These are phyloP conservation scores for Propithecus perrieri DNA, from an alignment of 2,797 vertebrate genomes.

Conservation along the genomic window DNA sequence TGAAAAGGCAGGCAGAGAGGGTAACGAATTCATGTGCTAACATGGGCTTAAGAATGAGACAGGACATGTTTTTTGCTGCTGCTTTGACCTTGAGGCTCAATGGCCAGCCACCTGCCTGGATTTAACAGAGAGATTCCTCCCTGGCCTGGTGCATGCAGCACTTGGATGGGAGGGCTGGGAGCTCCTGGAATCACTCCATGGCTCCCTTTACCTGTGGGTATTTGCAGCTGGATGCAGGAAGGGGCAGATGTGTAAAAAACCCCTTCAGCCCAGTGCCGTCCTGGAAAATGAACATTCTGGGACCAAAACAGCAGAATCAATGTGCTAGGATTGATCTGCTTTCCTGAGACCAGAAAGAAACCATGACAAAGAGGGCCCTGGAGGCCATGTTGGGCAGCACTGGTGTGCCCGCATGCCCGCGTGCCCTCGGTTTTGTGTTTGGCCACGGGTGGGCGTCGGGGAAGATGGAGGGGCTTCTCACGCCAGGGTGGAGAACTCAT, in stretches of 20 bases:
- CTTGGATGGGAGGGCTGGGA: not conserved
- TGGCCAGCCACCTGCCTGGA: not conserved
- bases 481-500: not conserved
- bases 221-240: not conserved
- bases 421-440: not conserved
- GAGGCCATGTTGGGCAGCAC: not conserved
- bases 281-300: not conserved
- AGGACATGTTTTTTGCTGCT: not conserved
- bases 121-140: not conserved
- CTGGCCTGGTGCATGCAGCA: too few relatives aligned
- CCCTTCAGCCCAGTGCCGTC: not conserved
- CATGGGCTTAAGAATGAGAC: not conserved
- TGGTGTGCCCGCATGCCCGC: fast-evolving
- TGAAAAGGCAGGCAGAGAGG: not conserved
- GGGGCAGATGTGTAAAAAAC: not conserved
- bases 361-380: not conserved
- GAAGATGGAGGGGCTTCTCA: not conserved
- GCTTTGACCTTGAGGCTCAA: not conserved
- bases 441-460: not conserved
- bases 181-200: not conserved
- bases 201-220: not conserved
- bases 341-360: not conserved
- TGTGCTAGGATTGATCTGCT: not conserved
- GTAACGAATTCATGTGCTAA: not conserved
- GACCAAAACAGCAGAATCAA: not conserved